Conservation (phyloP, 1,140 invertebrate species). For the Acromyrmex charruanus region DNA sequence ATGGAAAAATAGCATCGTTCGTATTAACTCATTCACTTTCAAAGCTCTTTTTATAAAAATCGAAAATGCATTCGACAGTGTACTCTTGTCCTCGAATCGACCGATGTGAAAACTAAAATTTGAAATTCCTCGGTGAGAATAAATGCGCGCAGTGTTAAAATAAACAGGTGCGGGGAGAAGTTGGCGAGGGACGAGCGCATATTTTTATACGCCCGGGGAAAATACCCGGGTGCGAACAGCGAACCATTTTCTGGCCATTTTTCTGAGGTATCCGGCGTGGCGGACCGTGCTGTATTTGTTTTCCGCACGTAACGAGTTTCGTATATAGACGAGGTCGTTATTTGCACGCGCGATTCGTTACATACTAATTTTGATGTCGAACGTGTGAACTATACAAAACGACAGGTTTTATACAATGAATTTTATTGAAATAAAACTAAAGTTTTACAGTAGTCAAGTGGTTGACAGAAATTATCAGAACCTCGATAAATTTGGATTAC, state of each 20-base stretch:
- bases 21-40: slow-evolving; percentile 33
- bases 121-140: slow-evolving; percentile 46
- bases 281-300: slow-evolving; percentile 56
- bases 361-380: slow-evolving; percentile 60
- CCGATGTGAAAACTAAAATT: slow-evolving; percentile 39
- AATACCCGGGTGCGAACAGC: slow-evolving; percentile 57
- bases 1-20: slow-evolving; percentile 23
- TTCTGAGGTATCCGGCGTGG: slow-evolving; percentile 56
- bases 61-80: slow-evolving; percentile 30
- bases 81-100: slow-evolving; percentile 21
- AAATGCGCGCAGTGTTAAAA: slow-evolving; percentile 61
- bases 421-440: slow-evolving; percentile 31
- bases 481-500: background rate
- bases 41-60: background rate
- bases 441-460: slow-evolving; percentile 6
- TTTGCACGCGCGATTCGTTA: slow-evolving; percentile 63
- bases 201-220: slow-evolving; percentile 62
- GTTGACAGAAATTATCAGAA: slow-evolving; percentile 6
- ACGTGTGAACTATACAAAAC: slow-evolving; percentile 51
- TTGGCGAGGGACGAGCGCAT: slow-evolving; percentile 42
- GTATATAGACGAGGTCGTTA: slow-evolving; percentile 62
- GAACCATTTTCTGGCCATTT: slow-evolving; percentile 59
- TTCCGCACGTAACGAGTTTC: slow-evolving; percentile 60
- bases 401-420: slow-evolving; percentile 21
- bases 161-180: slow-evolving; percentile 53